These are phyloP conservation scores for Chrysodeixis includens DNA, from an alignment of 2,888 invertebrate genomes.

Conservation along the genomic window DNA sequence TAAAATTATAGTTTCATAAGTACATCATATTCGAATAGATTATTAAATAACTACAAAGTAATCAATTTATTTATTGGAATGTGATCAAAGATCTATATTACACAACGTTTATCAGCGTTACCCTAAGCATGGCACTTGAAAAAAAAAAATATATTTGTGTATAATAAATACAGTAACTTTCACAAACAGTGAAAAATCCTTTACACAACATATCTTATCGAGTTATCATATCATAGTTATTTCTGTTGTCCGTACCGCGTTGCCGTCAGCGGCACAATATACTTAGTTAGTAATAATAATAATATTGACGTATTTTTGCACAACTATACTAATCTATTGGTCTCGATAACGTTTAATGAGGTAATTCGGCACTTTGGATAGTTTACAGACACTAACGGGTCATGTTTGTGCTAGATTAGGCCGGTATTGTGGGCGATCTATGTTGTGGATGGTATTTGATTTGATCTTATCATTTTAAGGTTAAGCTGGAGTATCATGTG, in stretches of 20 bases:
- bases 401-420: constrained; percentile 33
- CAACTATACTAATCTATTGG: background rate
- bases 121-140: background rate
- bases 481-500: constrained; percentile 10
- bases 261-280: background rate
- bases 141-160: background rate
- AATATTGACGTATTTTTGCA: constrained; percentile 2
- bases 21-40: too few species aligned
- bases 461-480: constrained; percentile 29
- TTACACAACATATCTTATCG: background rate
- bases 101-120: background rate
- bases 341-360: constrained; percentile 9
- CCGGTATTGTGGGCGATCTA: constrained; percentile 22
- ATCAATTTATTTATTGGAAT: too few species aligned
- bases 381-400: constrained; percentile 23
- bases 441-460: constrained; percentile 38
- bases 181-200: background rate
- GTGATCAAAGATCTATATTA: too few species aligned
- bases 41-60: background rate
- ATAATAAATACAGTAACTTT: background rate
- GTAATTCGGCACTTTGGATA: constrained; percentile 19
- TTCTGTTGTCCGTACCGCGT: background rate
- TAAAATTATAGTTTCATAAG: too few species aligned
- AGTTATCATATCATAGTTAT: background rate
- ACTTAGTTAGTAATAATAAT: background rate